phyloP scores from a whole-genome alignment of 2,113 vertebrate genomes.

The Mesembrinibis cayennensis region DNA sequence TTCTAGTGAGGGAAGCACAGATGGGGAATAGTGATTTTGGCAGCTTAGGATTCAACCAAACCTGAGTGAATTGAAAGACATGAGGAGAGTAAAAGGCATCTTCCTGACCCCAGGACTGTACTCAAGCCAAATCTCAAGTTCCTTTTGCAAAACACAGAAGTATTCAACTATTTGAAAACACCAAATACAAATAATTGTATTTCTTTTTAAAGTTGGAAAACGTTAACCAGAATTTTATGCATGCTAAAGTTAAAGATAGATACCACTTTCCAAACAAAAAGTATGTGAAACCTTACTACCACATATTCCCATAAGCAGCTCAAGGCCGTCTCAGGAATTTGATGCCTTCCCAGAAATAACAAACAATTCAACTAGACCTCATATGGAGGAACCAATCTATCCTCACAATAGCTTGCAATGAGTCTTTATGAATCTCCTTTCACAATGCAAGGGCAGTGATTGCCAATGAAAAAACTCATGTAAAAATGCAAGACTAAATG shows the following conservation, averaged over 20 bases:
- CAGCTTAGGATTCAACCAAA: slow-evolving; percentile 10
- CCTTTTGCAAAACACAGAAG: background rate
- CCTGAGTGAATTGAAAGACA: background rate
- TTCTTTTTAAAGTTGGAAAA: background rate
- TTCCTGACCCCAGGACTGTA: background rate
- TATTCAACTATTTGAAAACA: background rate
- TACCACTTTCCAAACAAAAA: background rate
- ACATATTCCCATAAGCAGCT: background rate
- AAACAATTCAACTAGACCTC: slow-evolving; percentile 49
- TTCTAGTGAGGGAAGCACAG: slow-evolving; percentile 23
- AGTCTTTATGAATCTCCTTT: slow-evolving; percentile 34
- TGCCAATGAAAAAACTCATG: slow-evolving; percentile 26
- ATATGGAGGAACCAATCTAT: slow-evolving; percentile 47
- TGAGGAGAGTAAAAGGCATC: background rate
- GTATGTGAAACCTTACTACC: background rate
- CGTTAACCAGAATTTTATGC: background rate
- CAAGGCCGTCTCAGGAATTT: background rate
- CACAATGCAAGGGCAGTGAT: slow-evolving; percentile 19
- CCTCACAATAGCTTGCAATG: slow-evolving; percentile 52
- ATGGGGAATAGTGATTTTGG: slow-evolving; percentile 44
- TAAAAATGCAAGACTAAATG: slow-evolving; percentile 28
- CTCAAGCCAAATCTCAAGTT: background rate
- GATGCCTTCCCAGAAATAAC: slow-evolving; percentile 47
- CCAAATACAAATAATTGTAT: background rate
- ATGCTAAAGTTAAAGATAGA: background rate